These are phyloP conservation scores for Liasis olivaceus DNA, from an alignment of 2,797 vertebrate genomes.

Conservation along the genomic window DNA sequence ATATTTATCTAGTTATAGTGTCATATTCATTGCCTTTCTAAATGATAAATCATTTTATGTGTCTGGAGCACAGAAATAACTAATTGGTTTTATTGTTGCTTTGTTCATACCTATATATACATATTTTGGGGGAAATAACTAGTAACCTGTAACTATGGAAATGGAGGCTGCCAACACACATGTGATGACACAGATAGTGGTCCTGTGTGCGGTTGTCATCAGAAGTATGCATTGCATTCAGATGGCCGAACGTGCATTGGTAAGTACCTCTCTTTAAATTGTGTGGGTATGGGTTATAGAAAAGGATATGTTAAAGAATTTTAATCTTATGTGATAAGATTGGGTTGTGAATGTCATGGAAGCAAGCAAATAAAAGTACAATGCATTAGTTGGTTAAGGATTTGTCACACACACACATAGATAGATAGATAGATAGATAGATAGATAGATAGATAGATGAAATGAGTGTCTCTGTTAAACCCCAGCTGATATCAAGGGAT, in stretches of 20 bases:
- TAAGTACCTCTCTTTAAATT: slow-evolving; percentile 76
- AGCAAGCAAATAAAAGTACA: neutral
- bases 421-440: too few relatives aligned
- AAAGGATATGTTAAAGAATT: neutral
- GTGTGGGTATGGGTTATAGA: neutral
- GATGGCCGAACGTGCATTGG: slow-evolving; percentile 97
- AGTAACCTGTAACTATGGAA: slow-evolving; percentile 99
- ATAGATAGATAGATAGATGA: too few relatives aligned
- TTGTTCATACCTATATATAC: slow-evolving; percentile 71
- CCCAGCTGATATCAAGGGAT: neutral
- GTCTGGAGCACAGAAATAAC: slow-evolving; percentile 45
- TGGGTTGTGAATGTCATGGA: neutral
- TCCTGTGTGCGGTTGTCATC: slow-evolving; percentile 93
- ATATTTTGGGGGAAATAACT: slow-evolving; percentile 71
- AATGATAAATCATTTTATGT: slow-evolving; percentile 39
- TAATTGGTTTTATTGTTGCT: slow-evolving; percentile 73
- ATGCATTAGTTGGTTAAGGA: neutral
- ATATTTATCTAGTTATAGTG: slow-evolving; percentile 14
- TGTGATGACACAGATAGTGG: slow-evolving; percentile 95
- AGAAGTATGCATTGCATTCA: slow-evolving; percentile 95
- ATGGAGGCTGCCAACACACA: slow-evolving; percentile 96
- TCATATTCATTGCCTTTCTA: slow-evolving; percentile 42
- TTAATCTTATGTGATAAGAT: neutral
- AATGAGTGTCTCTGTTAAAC: neutral
- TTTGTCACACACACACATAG: neutral